A percentile compares a stretch with the other conserved stretches of the same genome.
Conservation (phyloP, 2,797 vertebrate genomes). For the Meriones psammophilus region DNA sequence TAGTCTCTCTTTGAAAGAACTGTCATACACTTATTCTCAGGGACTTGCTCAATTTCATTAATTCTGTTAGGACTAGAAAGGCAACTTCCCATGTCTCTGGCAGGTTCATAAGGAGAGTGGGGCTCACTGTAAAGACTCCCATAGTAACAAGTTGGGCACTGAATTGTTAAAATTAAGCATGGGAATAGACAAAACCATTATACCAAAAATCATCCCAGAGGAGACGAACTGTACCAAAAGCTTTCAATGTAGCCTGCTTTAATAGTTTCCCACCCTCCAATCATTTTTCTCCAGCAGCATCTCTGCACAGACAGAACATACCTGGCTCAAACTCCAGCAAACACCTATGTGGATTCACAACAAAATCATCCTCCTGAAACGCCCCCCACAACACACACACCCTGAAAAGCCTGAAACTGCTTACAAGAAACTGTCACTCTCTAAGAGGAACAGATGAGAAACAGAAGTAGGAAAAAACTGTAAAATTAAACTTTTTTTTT, state of each 20-base stretch:
- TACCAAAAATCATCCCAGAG: constrained; percentile 20
- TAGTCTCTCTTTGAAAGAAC: constrained; percentile 83
- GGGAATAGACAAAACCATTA: constrained; percentile 21
- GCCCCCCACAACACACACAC: not conserved
- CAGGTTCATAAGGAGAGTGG: constrained; percentile 48
- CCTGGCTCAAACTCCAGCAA: constrained; percentile 46
- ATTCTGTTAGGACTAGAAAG: constrained; percentile 79
- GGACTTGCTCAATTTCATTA: constrained; percentile 83
- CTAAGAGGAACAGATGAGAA: not conserved
- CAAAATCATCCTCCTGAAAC: constrained; percentile 65
- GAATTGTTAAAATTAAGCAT: constrained; percentile 3
- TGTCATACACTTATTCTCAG: constrained; percentile 76
- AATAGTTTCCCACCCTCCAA: not conserved
- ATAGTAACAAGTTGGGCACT: not conserved
- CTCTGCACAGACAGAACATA: constrained; percentile 68
- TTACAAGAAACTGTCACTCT: constrained; percentile 58
- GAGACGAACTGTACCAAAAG: not conserved
- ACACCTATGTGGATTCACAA: constrained; percentile 75
- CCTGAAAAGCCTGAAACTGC: constrained; percentile 42
- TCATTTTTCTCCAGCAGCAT: not conserved
- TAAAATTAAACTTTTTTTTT: not conserved
- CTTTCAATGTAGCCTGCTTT: not conserved
- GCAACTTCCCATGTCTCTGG: constrained; percentile 75
- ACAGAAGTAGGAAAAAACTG: not conserved
- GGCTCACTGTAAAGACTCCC: not conserved